These are phyloP conservation scores for Gasterosteus aculeatus DNA, from an alignment of 2,113 vertebrate genomes.

Conservation along the genomic window DNA sequence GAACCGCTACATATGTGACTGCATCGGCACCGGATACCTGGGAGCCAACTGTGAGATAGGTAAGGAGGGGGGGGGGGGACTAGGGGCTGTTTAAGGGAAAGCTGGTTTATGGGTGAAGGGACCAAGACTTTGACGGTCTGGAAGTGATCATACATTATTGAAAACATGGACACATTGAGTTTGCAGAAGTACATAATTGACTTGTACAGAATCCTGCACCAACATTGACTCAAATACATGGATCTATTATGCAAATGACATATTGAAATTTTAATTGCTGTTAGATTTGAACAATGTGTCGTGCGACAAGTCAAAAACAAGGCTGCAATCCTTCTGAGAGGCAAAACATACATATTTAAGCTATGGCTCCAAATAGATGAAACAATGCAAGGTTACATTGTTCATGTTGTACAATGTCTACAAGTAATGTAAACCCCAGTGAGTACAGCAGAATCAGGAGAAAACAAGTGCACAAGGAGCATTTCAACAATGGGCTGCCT, in stretches of 20 bases:
- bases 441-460: background rate
- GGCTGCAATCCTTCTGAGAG: background rate
- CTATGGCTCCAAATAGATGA: background rate
- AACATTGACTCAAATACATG: background rate
- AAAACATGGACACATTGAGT: background rate
- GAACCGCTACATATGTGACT: slow-evolving; percentile 94
- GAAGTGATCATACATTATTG: background rate
- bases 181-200: background rate
- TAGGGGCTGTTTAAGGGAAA: background rate
- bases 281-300: too few relatives aligned
- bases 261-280: background rate
- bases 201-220: background rate
- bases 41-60: slow-evolving; percentile 90
- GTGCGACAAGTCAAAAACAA: background rate
- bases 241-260: background rate
- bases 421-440: background rate
- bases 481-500: slow-evolving; percentile 3
- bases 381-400: background rate
- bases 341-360: background rate
- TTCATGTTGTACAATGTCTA: background rate
- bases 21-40: slow-evolving; percentile 89
- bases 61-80: slow-evolving; percentile 64
- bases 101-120: background rate
- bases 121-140: background rate
- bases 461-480: slow-evolving; percentile 22